A percentile compares a stretch with the other conserved stretches of the same genome.
These are phyloP conservation scores for Enteromius argenteus DNA, from an alignment of 2,797 vertebrate genomes.

Conservation along the genomic window DNA sequence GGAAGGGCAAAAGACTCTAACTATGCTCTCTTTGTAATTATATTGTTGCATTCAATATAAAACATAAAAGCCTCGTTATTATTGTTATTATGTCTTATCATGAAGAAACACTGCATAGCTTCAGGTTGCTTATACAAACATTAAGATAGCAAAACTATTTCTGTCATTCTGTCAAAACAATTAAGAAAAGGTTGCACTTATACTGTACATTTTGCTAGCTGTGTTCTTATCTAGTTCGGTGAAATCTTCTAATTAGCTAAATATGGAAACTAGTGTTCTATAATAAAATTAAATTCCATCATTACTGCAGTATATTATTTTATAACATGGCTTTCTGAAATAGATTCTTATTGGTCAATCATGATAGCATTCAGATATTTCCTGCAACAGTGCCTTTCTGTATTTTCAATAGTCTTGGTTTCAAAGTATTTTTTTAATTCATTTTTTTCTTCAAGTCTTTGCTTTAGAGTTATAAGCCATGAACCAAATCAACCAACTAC, in stretches of 20 bases:
- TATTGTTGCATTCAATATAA: conserved; percentile 12
- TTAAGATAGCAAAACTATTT: conserved; percentile 25
- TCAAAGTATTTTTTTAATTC: neutral
- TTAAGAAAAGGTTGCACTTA: conserved; percentile 31
- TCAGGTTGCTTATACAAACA: conserved; percentile 36
- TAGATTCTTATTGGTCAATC: neutral
- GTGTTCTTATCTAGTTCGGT: conserved; percentile 5
- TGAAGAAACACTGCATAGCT: conserved; percentile 33
- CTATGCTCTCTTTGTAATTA: conserved; percentile 49
- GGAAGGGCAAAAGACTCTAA: conserved; percentile 21
- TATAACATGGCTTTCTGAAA: neutral
- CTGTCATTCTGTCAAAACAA: conserved; percentile 38
- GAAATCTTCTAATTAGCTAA: conserved; percentile 36
- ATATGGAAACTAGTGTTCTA: conserved; percentile 21
- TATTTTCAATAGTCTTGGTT: neutral
- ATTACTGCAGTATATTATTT: conserved; percentile 21
- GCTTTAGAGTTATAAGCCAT: neutral
- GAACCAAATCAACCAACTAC: neutral
- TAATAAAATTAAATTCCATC: conserved; percentile 13
- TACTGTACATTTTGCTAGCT: neutral
- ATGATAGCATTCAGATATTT: neutral
- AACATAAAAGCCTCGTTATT: conserved; percentile 17
- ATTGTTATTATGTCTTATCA: conserved; percentile 40
- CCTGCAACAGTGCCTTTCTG: neutral
- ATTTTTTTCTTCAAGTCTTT: neutral